Conservation (phyloP, 2,113 vertebrate genomes). For the Aldabrachelys gigantea region DNA sequence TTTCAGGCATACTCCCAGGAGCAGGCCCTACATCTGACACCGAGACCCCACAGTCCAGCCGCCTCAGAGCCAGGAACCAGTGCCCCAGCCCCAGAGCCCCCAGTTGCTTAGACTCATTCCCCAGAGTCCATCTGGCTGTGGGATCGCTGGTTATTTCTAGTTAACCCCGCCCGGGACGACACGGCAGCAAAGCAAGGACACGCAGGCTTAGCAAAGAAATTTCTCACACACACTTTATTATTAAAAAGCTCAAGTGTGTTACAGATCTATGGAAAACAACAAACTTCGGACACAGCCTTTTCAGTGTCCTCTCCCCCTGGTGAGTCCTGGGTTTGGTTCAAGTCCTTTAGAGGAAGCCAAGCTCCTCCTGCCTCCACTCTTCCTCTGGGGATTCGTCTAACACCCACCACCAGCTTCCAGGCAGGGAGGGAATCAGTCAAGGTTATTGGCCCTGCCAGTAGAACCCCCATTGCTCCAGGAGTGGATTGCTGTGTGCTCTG, state of each 20-base stretch:
- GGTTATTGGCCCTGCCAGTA: neutral
- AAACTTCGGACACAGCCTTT: neutral
- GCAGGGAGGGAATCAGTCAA: neutral
- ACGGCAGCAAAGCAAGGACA: neutral
- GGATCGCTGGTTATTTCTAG: neutral
- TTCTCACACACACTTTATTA: neutral
- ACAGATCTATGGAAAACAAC: neutral
- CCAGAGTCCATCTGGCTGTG: neutral
- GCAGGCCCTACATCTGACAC: neutral
- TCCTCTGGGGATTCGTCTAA: neutral
- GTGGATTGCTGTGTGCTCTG: neutral
- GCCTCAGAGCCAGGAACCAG: neutral
- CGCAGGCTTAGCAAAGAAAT: neutral
- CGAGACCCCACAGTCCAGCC: too few species aligned
- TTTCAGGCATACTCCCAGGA: neutral
- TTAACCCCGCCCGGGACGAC: neutral
- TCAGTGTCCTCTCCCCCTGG: neutral
- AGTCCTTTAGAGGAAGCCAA: neutral
- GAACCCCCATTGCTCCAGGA: neutral
- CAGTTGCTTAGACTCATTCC: neutral
- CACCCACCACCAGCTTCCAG: neutral
- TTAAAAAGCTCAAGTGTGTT: neutral
- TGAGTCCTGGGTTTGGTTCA: neutral
- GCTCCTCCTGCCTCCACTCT: neutral
- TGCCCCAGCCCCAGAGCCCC: neutral